Conservation (phyloP, 2,797 vertebrate genomes). For the Etheostoma nigrum region DNA sequence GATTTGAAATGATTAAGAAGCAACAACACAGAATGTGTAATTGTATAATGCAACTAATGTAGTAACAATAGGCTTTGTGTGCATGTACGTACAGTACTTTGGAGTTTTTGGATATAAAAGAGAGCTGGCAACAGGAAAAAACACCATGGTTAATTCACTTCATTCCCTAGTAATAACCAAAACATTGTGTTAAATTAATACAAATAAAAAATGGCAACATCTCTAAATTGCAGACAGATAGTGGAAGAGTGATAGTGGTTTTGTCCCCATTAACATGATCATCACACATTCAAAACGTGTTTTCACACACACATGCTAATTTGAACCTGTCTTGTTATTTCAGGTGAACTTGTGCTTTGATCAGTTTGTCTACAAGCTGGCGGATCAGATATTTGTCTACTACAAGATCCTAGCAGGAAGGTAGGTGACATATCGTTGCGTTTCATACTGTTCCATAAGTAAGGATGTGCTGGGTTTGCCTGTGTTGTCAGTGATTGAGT, state of each 20-base stretch:
- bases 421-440: constrained; percentile 72
- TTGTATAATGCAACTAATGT: too few species aligned
- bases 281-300: not conserved
- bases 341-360: constrained; percentile 99
- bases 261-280: not conserved
- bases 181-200: too few species aligned
- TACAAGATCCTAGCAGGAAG: constrained; percentile 98
- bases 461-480: too few species aligned
- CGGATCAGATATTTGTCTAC: constrained; percentile 98
- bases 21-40: not conserved
- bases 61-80: too few species aligned
- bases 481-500: too few species aligned
- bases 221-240: too few species aligned
- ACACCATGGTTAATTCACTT: too few species aligned
- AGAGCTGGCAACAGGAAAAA: too few species aligned
- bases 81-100: too few species aligned
- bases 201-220: too few species aligned
- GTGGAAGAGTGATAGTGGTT: not conserved
- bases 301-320: not conserved
- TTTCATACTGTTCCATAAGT: not conserved
- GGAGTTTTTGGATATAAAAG: too few species aligned
- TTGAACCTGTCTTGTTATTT: constrained; percentile 11
- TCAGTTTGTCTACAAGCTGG: constrained; percentile 98
- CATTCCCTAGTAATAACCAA: too few species aligned
- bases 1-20: not conserved